phyloP scores from a whole-genome alignment of 2,888 invertebrate species.

The Drosophila kanekoi region DNA sequence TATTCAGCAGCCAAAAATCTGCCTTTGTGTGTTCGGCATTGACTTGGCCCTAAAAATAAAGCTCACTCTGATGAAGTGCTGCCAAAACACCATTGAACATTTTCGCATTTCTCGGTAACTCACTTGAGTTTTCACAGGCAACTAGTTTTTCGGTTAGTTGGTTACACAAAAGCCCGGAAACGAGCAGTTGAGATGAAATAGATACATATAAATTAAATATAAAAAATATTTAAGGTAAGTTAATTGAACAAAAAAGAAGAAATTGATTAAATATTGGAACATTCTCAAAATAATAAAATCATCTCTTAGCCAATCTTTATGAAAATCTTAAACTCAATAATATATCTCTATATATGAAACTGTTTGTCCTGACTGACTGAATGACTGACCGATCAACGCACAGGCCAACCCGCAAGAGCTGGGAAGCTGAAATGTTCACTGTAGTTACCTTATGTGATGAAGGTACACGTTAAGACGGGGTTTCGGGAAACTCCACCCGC shows the following conservation, averaged over 20 bases:
- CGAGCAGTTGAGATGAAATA: background rate
- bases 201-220: background rate
- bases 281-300: too few relatives aligned
- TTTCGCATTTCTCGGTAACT: background rate
- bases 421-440: too few relatives aligned
- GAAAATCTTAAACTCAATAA: too few relatives aligned
- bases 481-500: too few relatives aligned
- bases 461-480: too few relatives aligned
- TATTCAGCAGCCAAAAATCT: constrained; percentile 46
- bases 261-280: too few relatives aligned
- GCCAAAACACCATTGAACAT: constrained; percentile 17
- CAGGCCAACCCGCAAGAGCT: too few relatives aligned
- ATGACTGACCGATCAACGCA: too few relatives aligned
- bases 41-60: constrained; percentile 21
- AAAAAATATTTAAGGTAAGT: background rate
- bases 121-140: background rate
- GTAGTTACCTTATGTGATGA: too few relatives aligned
- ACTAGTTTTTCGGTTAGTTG: constrained; percentile 1
- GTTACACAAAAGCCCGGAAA: background rate
- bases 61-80: constrained; percentile 20
- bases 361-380: too few relatives aligned
- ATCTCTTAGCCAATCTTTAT: too few relatives aligned
- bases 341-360: too few relatives aligned
- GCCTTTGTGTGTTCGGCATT: constrained; percentile 19
- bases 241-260: background rate